A percentile compares a stretch with the other conserved stretches of the same genome.
These are phyloP conservation scores for Dendrolimus pini DNA, from an alignment of 2,888 invertebrate species.

Conservation along the genomic window DNA sequence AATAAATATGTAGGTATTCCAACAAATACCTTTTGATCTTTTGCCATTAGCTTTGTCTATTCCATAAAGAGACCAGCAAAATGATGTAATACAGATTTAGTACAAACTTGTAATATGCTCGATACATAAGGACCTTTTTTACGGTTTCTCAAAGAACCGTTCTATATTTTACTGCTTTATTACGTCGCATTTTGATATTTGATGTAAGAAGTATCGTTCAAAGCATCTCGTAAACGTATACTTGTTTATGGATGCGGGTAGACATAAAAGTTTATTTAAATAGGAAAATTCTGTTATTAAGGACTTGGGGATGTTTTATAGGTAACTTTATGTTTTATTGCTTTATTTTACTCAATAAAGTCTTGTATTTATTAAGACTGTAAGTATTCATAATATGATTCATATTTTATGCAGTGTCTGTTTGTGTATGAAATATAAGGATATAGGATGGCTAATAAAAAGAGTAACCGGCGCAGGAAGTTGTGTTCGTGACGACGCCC, in stretches of 20 bases:
- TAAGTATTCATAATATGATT: too few species aligned
- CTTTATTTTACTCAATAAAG: neutral
- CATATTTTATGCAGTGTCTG: too few species aligned
- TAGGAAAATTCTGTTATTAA: constrained; percentile 1
- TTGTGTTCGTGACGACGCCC: too few species aligned
- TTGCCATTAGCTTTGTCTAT: too few species aligned
- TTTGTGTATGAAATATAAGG: too few species aligned
- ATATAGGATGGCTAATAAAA: too few species aligned
- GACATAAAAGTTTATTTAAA: constrained; percentile 13
- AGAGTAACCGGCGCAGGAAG: too few species aligned
- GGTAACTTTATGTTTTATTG: too few species aligned
- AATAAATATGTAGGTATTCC: too few species aligned
- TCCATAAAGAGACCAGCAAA: neutral
- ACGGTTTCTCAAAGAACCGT: constrained; percentile 23
- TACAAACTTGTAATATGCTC: constrained; percentile 29
- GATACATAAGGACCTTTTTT: constrained; percentile 22
- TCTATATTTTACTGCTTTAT: constrained; percentile 21
- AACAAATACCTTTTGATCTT: too few species aligned
- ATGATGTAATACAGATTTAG: neutral
- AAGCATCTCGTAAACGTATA: constrained; percentile 16
- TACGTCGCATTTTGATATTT: constrained; percentile 20
- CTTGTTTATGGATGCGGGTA: constrained; percentile 20
- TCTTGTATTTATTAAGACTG: neutral
- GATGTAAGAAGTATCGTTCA: constrained; percentile 7
- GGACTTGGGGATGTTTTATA: too few species aligned